Evolutionary conservation across 2,797 vertebrate genomes (phyloP), one percentile per base, ranked within the genome.

Genomic region (Hapalemur alaotrensis): DNA sequence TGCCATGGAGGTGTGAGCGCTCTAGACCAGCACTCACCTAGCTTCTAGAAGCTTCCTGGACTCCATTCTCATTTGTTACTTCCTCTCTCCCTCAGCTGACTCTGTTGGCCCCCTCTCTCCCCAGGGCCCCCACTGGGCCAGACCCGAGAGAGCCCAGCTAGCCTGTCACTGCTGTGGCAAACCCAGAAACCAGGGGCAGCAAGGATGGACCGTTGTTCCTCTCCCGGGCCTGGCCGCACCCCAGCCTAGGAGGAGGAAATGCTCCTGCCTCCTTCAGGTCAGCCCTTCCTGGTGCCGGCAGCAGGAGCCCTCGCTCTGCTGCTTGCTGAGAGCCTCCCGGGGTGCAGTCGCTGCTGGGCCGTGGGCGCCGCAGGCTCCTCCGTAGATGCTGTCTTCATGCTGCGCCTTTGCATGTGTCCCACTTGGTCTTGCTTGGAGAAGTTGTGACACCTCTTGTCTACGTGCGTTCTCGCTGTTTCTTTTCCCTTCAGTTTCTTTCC

Each of bases 331-430:
- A 85, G 73, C 89, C 87, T 67, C 50, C 93, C 15, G 86, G 97
- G 91, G 63, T 11, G 30, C 63, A 11, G 46, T 48, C 13, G 81
- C 95, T 95, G 89, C 87, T 52, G 94, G 96, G 90, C 90, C 95
- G 57, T 97, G 97, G 98, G 97, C 97, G 96, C 85, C 72, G 83
- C 96, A 97, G 97, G 99, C 99, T 99, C 99, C 99, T 99, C 99
- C 99, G 99, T 99, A 99, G 99, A 99, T 97, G 99, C 99, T 98
- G 99, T 99, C 99, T 99, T 99, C 99, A 99, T 99, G 99, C 99
- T 99, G 99, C 99, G 52, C 82, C 94, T 97, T 88, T 97, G 99
- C 99, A 99, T 99, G 99, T 99, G 98, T 99, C 98, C 98, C 97
- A 98, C 98, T 99, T 98, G 98, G 99, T 99, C 98, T 99, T 98